Evolutionary conservation across 1,140 invertebrate genomes (phyloP).

Genomic region (Pemphigus obesinymphae): DNA sequence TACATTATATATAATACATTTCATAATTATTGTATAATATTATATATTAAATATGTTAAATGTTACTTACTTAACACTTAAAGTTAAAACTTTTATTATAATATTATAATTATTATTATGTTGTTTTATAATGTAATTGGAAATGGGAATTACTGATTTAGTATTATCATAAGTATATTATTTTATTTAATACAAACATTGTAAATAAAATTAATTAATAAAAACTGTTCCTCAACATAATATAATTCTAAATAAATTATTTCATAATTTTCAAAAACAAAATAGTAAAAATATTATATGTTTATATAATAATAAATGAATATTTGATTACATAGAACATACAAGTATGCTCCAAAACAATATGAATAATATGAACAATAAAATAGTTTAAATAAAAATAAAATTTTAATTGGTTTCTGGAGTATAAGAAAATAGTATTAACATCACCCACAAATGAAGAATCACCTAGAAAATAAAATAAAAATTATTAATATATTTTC

Average conservation of each 20-base stretch:
- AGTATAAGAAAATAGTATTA: conserved; percentile 65
- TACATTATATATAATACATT: neutral
- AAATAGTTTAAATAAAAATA: neutral
- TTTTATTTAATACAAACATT: neutral
- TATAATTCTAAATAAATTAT: conserved; percentile 8
- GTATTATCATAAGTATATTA: neutral
- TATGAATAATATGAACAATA: neutral
- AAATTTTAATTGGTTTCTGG: conserved; percentile 58
- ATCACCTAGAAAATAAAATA: conserved; percentile 55
- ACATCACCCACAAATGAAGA: conserved; percentile 66
- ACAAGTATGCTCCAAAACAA: too few relatives aligned
- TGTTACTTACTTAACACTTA: too few relatives aligned
- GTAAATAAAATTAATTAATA: conserved; percentile 26
- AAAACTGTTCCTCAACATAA: conserved; percentile 27
- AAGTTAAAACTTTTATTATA: too few relatives aligned
- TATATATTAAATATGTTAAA: neutral
- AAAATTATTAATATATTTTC: conserved; percentile 43
- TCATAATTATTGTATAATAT: neutral
- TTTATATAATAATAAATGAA: neutral
- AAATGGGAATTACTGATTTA: neutral
- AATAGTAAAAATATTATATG: neutral
- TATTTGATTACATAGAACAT: neutral
- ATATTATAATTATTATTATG: conserved; percentile 4
- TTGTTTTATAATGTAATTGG: neutral
- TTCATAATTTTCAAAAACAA: neutral